These are phyloP conservation scores for Drosophila miranda DNA, from an alignment of 1,140 invertebrate species.

Conservation along the genomic window DNA sequence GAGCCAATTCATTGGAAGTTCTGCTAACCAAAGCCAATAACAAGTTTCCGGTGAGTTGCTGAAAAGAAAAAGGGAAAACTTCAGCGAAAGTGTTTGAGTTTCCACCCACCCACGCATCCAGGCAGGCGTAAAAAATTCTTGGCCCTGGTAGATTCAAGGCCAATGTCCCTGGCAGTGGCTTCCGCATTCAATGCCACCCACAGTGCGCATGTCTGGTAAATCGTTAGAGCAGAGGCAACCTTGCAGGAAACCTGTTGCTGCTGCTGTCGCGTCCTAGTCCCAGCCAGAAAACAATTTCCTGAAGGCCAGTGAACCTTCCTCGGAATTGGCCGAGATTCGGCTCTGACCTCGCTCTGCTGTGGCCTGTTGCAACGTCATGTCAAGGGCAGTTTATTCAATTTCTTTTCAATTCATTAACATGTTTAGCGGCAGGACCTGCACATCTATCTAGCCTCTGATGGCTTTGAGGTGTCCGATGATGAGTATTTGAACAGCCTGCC, in stretches of 20 bases:
- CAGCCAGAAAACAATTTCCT: constrained; percentile 8
- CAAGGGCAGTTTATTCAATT: constrained; percentile 44
- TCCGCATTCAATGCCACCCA: constrained; percentile 66
- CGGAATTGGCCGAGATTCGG: constrained; percentile 8
- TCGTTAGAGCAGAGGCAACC: constrained; percentile 8
- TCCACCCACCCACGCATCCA: constrained; percentile 7
- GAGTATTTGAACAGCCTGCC: constrained; percentile 89
- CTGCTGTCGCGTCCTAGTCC: constrained; percentile 39
- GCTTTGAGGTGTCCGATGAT: constrained; percentile 88
- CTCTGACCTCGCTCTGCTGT: constrained; percentile 39
- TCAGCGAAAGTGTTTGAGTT: constrained; percentile 1
- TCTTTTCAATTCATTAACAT: constrained; percentile 1
- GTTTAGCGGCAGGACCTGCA: constrained; percentile 76
- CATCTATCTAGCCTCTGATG: constrained; percentile 85
- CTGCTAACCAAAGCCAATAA: constrained; percentile 86
- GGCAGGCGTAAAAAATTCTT: constrained; percentile 15
- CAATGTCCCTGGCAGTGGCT: constrained; percentile 55
- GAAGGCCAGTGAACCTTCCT: constrained; percentile 44
- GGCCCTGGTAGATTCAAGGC: constrained; percentile 67
- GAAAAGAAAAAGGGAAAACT: constrained; percentile 4
- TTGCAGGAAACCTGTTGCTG: constrained; percentile 62
- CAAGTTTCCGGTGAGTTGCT: constrained; percentile 86
- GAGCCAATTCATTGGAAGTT: constrained; percentile 86
- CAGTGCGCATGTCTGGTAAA: constrained; percentile 55
- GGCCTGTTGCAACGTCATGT: constrained; percentile 35